Percentiles rank a stretch among this genome's conserved stretches.
Conservation (phyloP, 2,797 vertebrate species). For the Malacoraja senta region DNA sequence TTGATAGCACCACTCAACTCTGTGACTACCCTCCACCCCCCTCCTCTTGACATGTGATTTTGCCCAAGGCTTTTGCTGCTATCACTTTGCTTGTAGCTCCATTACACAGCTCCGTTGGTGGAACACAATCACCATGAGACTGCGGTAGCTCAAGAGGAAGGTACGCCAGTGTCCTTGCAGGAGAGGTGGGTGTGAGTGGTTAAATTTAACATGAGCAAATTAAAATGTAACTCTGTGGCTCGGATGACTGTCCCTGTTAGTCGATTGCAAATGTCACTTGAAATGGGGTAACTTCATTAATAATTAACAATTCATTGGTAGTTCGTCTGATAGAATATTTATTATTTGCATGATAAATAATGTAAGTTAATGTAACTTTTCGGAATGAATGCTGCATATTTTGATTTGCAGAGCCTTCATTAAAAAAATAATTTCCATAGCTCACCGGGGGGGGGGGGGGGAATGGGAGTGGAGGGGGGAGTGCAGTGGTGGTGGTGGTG, state of each 20-base stretch:
- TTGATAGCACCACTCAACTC: neutral
- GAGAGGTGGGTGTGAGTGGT: neutral
- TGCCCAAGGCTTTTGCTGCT: neutral
- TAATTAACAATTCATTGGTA: constrained; percentile 9
- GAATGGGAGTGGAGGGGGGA: no score
- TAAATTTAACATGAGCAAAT: neutral
- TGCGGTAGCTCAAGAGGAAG: neutral
- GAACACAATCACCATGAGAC: neutral
- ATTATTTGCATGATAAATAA: constrained; percentile 20
- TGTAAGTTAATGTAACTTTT: neutral
- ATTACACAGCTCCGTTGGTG: neutral
- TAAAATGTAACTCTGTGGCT: neutral
- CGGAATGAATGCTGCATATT: neutral
- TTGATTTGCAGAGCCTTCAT: neutral
- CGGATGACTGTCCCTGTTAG: no score
- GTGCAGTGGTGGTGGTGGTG: no score
- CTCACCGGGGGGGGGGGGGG: no score
- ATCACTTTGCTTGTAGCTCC: neutral
- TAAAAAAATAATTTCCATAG: neutral
- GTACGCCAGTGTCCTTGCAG: neutral
- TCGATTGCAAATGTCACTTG: constrained; percentile 19
- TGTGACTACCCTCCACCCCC: neutral
- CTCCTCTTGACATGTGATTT: neutral
- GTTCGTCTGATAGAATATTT: constrained; percentile 20
- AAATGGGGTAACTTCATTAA: neutral